Evolutionary conservation across 1,140 invertebrate species (phyloP), one percentile per base, ranked within the genome.

Genomic region (Hesperophylax magnus): DNA sequence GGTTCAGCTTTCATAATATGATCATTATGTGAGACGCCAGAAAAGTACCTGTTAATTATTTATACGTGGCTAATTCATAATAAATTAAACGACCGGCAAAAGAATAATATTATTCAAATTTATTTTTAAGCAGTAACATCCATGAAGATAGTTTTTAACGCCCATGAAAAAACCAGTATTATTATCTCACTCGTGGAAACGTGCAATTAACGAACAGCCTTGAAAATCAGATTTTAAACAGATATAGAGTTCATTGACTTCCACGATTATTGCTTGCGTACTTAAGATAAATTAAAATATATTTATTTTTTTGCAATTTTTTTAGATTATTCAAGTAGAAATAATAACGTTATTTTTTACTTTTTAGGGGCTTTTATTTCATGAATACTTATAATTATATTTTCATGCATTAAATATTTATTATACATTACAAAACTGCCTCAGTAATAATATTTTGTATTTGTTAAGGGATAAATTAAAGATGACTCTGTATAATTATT

Each of bases 141-240:
- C 0, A 34, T 65, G 17, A 39, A 8, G 17, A 65, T 65, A 65
- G 11, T 65, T 65, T 65, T 65, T 34, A 17, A 65, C 17, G 7
- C 22, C 67, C 39, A 20, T 34, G 7, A 52, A 71, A 71, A 71
- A 71, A 71, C 67, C 18, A 0, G 67, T 71, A 71, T 71, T 47
- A 71, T 71, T 71, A 53, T 71, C 39, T 71, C 67, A 71, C 67
- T 71, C 31, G 18, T 52, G 20, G 39, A 71, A 71, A 71, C 67
- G 39, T 71, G 67, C 67, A 71, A 71, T 71, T 71, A 71, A 65
- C n/a, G 18, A 52, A n/a, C 67, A 71, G 9, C 67, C 67, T 71
- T 71, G 67, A 71, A 71, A n/a, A 71, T 71, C 39, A 52, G 67
- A 71, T 71, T 53, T 53, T 7, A 52, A 71, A 39, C 18, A 22